phyloP scores from a whole-genome alignment of 2,888 invertebrate genomes.

The Sinopyrophorus schimmeli region DNA sequence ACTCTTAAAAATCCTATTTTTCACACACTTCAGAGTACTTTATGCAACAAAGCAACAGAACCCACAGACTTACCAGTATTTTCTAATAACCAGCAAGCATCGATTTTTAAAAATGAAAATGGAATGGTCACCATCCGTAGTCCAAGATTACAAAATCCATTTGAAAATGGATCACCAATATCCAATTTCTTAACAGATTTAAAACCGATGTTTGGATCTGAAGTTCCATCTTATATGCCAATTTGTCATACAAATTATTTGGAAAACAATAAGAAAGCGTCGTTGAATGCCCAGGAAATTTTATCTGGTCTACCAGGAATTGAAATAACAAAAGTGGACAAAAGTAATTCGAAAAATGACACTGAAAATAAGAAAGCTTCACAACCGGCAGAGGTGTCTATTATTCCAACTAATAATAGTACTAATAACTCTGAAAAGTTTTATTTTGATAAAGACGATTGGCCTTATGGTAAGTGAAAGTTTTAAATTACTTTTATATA shows the following conservation, averaged over 20 bases:
- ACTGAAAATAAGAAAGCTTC: conserved; percentile 42
- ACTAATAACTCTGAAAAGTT: conserved; percentile 46
- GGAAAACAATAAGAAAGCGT: conserved; percentile 35
- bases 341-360: conserved; percentile 42
- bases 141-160: conserved; percentile 54
- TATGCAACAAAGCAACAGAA: conserved; percentile 53
- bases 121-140: conserved; percentile 86
- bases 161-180: conserved; percentile 38
- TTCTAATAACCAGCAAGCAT: conserved; percentile 61
- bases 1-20: conserved; percentile 81
- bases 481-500: conserved; percentile 9
- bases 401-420: conserved; percentile 48
- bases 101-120: conserved; percentile 70
- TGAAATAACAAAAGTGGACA: conserved; percentile 54
- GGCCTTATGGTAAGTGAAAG: conserved; percentile 50
- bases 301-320: conserved; percentile 54
- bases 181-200: conserved; percentile 43
- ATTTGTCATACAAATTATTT: conserved; percentile 27
- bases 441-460: conserved; percentile 50
- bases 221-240: conserved; percentile 32
- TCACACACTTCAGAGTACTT: conserved; percentile 58
- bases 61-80: conserved; percentile 38
- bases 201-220: conserved; percentile 44
- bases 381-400: conserved; percentile 53
- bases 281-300: conserved; percentile 52